These are phyloP conservation scores for Lucilia cuprina DNA, from an alignment of 1,140 invertebrate genomes.

Conservation along the genomic window DNA sequence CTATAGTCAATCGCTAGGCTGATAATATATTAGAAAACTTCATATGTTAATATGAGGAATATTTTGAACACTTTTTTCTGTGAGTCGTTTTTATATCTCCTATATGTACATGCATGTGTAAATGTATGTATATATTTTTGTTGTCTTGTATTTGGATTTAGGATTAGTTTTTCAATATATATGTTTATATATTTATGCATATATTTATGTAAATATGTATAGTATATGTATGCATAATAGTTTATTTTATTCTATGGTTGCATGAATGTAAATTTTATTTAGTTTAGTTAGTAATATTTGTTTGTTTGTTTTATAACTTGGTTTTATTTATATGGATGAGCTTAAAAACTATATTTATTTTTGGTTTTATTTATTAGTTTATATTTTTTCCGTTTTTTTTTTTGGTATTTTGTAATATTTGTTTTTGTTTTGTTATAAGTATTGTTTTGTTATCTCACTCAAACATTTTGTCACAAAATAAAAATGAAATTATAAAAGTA, in stretches of 20 bases:
- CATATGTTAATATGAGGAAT: no score
- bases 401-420: slow-evolving; percentile 49
- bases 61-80: no score
- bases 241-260: background rate
- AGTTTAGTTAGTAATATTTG: slow-evolving; percentile 3
- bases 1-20: no score
- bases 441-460: slow-evolving; percentile 63
- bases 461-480: slow-evolving; percentile 47
- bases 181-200: no score
- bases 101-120: no score
- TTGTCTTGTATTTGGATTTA: no score
- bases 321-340: slow-evolving; percentile 25
- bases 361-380: slow-evolving; percentile 16
- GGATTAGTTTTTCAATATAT: no score
- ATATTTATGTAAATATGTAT: no score
- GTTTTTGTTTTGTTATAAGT: slow-evolving; percentile 58
- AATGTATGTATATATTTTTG: no score
- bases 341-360: slow-evolving; percentile 21
- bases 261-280: slow-evolving; percentile 19
- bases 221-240: no score
- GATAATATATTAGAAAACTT: no score
- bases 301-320: slow-evolving; percentile 20
- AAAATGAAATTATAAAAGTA: slow-evolving; percentile 20
- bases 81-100: no score
- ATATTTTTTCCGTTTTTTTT: background rate